Evolutionary conservation across 2,888 invertebrate genomes (phyloP), one percentile per base, ranked within the genome.

Genomic region (Drosophila macrospina): DNA sequence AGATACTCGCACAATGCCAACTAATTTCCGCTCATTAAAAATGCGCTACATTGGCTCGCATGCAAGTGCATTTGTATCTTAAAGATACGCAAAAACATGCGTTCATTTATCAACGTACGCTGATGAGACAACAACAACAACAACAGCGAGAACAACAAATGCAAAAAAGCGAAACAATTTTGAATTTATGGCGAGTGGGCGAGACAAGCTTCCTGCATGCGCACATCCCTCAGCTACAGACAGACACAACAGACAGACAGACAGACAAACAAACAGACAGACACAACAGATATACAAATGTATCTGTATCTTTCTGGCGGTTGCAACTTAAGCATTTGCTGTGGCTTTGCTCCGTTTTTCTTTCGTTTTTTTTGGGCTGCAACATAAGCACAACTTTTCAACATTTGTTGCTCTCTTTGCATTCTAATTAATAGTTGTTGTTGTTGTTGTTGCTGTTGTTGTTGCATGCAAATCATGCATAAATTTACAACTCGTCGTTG

Each of bases 11-110:
- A 74, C 78, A 79, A 86, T 83, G 78, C 78, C 83, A 83, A 75
- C 86, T 79, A 81, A 84, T 84, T 83, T 84, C 86, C 86, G 84
- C 86, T 83, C 86, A 86, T 84, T 84, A 83, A 79, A 79, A 79
- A 82, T 83, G 82, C 78, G 70, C 80, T 76, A 50, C 78, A 60
- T 45, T 30, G 30, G n/a, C 37, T 20, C 20, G 45, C 20, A 47
- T 60, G 69, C 71, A 64, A 65, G 52, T 77, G 79, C 70, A 73
- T 57, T 68, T 80, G 82, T 84, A 78, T 83, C 74, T 83, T 64
- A 56, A 74, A 82, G 78, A 83, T 84, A 83, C 78, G 77, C 79
- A 74, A 64, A 64, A 84, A 79, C 82, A 80, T 85, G 80, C 83
- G 85, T 78, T 70, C 63, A 80, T 77, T 76, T 82, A 81, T 81